These are phyloP conservation scores for Cinara cedri DNA, from an alignment of 2,888 invertebrate genomes.

Conservation along the genomic window DNA sequence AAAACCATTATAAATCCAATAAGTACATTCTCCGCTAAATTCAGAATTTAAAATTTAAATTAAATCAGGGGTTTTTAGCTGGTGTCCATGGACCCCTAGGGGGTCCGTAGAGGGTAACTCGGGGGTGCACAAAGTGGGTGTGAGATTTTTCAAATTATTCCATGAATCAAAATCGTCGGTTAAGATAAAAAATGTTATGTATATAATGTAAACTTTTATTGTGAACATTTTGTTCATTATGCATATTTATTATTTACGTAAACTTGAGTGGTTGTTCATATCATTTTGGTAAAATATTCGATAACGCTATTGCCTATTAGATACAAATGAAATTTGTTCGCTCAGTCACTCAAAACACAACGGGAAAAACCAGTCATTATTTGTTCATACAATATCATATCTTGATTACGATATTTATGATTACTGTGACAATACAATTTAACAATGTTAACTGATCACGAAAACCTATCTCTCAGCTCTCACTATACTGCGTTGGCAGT, in stretches of 20 bases:
- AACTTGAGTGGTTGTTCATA: neutral
- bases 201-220: neutral
- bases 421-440: neutral
- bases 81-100: constrained; percentile 6
- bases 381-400: neutral
- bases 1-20: too few species aligned
- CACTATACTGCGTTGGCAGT: too few species aligned
- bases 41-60: too few species aligned
- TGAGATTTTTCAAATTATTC: constrained; percentile 1
- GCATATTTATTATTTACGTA: neutral
- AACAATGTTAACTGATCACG: neutral
- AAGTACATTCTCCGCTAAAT: too few species aligned
- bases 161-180: neutral
- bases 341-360: neutral
- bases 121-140: neutral
- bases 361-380: neutral
- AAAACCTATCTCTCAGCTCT: neutral
- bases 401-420: neutral
- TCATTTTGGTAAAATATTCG: neutral
- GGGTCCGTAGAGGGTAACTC: neutral
- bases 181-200: neutral
- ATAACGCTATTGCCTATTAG: neutral
- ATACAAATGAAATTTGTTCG: neutral
- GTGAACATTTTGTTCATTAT: neutral
- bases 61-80: neutral